Conservation (phyloP, 1,140 invertebrate genomes). For the Drosophila ercepeae region DNA sequence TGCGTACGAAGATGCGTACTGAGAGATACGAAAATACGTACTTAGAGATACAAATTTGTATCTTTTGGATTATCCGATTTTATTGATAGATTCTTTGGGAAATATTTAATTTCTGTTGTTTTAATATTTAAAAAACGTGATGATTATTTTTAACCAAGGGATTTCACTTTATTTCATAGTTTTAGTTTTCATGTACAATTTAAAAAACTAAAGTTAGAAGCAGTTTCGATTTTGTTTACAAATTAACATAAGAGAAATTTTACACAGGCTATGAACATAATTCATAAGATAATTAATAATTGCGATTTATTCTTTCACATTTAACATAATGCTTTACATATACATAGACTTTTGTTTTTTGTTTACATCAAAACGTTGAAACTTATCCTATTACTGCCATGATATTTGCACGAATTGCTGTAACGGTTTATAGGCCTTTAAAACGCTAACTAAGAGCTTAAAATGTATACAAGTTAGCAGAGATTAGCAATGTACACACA, state of each 20-base stretch:
- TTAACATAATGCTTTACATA: neutral
- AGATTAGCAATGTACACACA: neutral
- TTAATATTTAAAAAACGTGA: neutral
- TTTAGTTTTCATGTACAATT: neutral
- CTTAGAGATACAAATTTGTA: no score
- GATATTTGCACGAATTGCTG: neutral
- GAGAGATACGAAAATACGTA: no score
- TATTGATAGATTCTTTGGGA: no score
- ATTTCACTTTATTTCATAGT: neutral
- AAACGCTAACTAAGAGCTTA: neutral
- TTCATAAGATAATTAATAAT: neutral
- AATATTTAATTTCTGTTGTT: no score
- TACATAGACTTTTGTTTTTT: neutral
- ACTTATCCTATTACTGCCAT: neutral
- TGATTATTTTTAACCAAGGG: neutral
- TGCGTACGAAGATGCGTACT: no score
- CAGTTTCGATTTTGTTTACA: conserved; percentile 1
- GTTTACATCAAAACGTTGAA: conserved; percentile 1
- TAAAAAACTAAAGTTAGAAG: neutral
- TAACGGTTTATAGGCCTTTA: neutral
- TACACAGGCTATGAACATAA: conserved; percentile 2
- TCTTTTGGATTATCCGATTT: no score
- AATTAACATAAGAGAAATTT: neutral
- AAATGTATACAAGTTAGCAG: neutral
- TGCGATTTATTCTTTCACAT: neutral